Percentiles rank a stretch among this genome's conserved stretches.
phyloP scores from a whole-genome alignment of 2,113 vertebrate species.

The Chauna torquata region DNA sequence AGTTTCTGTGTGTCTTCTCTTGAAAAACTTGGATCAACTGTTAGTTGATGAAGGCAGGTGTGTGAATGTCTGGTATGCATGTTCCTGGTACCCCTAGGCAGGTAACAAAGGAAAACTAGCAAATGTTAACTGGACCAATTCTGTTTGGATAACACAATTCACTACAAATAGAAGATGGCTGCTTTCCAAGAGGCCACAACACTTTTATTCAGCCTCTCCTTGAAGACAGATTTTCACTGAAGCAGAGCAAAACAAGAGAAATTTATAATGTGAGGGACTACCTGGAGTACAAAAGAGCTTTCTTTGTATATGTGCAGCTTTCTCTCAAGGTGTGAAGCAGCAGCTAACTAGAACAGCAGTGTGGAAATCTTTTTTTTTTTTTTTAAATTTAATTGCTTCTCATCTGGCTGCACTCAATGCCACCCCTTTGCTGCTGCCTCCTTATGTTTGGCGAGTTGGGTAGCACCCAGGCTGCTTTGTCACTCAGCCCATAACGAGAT shows the following conservation, averaged over 20 bases:
- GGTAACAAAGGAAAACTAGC: not conserved
- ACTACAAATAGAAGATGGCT: not conserved
- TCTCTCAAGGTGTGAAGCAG: not conserved
- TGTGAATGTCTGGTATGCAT: not conserved
- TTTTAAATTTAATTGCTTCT: not conserved
- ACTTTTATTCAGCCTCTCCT: not conserved
- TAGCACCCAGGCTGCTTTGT: fast-evolving
- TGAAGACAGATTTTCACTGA: not conserved
- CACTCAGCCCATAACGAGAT: not conserved
- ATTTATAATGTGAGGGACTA: not conserved
- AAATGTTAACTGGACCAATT: not conserved
- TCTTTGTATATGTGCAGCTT: not conserved
- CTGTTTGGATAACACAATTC: not conserved
- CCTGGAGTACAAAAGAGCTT: not conserved
- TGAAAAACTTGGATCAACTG: not conserved
- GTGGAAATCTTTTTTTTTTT: not conserved
- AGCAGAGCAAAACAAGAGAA: not conserved
- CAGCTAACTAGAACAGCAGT: not conserved
- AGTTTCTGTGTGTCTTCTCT: not conserved
- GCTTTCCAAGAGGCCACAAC: not conserved
- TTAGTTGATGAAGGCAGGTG: not conserved
- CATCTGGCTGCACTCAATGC: not conserved
- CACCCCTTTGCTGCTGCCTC: not conserved
- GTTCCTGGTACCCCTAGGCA: not conserved
- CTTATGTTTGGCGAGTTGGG: too few relatives aligned